Evolutionary conservation across 2,113 vertebrate genomes (phyloP).

Genomic region (Oreamnos americanus): DNA sequence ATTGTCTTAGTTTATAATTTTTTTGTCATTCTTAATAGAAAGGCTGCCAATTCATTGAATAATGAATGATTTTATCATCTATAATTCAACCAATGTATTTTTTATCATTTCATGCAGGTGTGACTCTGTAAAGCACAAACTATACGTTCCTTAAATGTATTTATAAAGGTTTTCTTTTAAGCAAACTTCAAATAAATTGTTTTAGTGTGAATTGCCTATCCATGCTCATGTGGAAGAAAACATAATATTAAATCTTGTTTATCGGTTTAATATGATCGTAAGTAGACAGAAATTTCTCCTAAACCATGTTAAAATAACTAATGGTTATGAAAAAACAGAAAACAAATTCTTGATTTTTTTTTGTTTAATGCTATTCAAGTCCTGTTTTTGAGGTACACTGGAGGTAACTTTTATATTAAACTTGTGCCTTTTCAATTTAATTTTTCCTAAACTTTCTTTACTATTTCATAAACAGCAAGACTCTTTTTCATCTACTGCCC

Average conservation of each 20-base stretch:
- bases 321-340: neutral
- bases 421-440: neutral
- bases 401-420: neutral
- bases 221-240: neutral
- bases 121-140: conserved; percentile 20
- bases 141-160: neutral
- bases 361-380: neutral
- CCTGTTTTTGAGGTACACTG: neutral
- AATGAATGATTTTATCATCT: conserved; percentile 27
- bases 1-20: conserved; percentile 20
- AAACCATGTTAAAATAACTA: neutral
- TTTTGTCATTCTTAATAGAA: conserved; percentile 42
- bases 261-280: neutral
- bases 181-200: neutral
- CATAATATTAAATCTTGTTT: neutral
- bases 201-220: neutral
- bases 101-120: conserved; percentile 6
- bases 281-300: neutral
- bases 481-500: neutral
- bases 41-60: neutral
- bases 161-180: neutral
- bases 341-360: neutral
- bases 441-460: neutral
- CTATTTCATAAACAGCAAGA: neutral
- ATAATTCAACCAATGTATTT: neutral